phyloP scores from a whole-genome alignment of 2,113 vertebrate species.

The Microtus richardsoni region DNA sequence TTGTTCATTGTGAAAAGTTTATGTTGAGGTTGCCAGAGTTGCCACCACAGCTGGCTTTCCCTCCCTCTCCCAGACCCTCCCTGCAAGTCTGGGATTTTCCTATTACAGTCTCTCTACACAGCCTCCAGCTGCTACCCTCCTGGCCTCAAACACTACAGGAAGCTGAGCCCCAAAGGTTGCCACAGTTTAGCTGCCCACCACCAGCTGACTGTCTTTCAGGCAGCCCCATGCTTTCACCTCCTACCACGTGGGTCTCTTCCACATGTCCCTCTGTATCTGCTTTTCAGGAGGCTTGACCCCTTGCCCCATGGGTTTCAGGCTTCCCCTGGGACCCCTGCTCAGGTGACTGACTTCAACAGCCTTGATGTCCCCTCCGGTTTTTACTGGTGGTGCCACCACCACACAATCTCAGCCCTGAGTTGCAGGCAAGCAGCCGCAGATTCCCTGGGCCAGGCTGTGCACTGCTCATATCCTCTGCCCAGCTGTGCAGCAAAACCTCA shows the following conservation, averaged over 20 bases:
- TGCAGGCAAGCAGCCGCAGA: background rate
- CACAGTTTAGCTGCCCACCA: too few species aligned
- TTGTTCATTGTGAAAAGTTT: background rate
- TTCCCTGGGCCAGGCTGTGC: background rate
- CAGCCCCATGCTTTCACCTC: too few species aligned
- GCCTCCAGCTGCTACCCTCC: background rate
- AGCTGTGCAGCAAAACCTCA: background rate
- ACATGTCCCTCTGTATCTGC: background rate
- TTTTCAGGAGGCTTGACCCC: background rate
- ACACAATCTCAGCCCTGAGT: background rate
- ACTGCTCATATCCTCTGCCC: background rate
- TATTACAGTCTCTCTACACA: background rate
- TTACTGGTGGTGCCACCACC: fast-evolving
- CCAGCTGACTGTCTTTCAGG: background rate
- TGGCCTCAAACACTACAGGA: too few species aligned
- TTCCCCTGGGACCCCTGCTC: background rate
- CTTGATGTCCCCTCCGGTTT: too few species aligned
- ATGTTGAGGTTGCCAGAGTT: background rate
- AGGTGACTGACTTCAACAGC: too few species aligned
- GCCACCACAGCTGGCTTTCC: too few species aligned
- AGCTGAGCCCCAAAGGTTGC: background rate
- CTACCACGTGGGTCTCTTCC: background rate
- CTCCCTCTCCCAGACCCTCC: background rate
- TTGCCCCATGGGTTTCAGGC: too few species aligned
- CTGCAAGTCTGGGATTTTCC: background rate